Evolutionary conservation across 2,113 vertebrate genomes (phyloP).

Genomic region (Phaetusa simplex): DNA sequence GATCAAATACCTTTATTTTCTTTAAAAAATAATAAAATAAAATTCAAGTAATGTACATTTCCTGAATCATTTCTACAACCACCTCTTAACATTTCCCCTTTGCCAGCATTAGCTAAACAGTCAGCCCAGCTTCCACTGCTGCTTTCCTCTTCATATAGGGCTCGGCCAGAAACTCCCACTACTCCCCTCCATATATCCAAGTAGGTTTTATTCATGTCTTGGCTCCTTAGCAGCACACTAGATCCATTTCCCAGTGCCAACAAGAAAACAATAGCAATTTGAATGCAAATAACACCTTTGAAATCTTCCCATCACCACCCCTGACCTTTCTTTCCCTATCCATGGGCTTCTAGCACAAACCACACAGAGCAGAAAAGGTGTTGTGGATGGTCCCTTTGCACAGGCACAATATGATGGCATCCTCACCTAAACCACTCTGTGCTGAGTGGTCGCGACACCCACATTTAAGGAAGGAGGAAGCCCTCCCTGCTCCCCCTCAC

Average conservation of each 20-base stretch:
- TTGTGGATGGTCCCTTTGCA: neutral
- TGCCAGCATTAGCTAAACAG: neutral
- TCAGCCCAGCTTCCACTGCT: neutral
- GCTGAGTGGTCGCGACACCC: neutral
- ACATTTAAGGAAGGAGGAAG: neutral
- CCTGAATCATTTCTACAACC: fast-evolving
- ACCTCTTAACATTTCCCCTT: neutral
- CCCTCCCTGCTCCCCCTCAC: neutral
- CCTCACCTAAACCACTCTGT: neutral
- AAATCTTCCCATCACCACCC: neutral
- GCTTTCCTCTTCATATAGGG: neutral
- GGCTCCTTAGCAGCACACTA: neutral
- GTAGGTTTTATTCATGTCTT: neutral
- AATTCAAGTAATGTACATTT: neutral
- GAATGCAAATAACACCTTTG: neutral
- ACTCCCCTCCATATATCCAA: neutral
- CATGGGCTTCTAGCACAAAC: neutral
- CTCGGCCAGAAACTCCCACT: neutral
- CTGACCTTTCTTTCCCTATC: neutral
- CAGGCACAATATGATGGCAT: fast-evolving
- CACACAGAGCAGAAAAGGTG: neutral
- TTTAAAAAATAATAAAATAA: neutral
- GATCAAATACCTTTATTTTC: neutral
- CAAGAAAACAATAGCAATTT: neutral
- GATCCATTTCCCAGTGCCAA: neutral